Base-by-base conservation (phyloP, 2,113 vertebrate species). In the Piaya cayana region DNA sequence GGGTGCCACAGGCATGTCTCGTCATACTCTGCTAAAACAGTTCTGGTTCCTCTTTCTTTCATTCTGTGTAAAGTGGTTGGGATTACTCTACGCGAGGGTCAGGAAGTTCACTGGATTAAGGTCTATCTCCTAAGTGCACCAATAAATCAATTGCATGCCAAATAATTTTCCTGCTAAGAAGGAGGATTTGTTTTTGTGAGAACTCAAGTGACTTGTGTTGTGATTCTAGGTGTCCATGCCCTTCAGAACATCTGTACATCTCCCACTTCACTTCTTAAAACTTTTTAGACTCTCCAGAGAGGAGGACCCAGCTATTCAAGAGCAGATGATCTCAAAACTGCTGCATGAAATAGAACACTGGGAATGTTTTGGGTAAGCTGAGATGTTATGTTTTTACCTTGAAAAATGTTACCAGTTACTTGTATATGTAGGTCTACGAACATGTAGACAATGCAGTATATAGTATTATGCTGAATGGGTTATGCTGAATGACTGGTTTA, bases 161-260 rank as follows among this genome's bases (percentile, higher is more conserved):
- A 67, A 50, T 34, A 67, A 63, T 80, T 67, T 70, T 86, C 22
- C 37, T 90, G 47, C 39, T 67, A 18, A 76, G 65, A 1, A 58
- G 55, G 29, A 90, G 32, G 37, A 63, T 78, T 12, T 45, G 16
- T 92, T 95, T 93, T 16, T 34, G 21, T 36, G 72, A 63, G 56
- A 92, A 70, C 60, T 96, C 72, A 88, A 43, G 52, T 95, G 78
- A 68, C 15, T 91, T 88, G 26, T 88, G 42, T 53, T 91, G 60
- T 78, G 36, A 68, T 86, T 96, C 37, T 81, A 98, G 97, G 94
- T 98, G 93, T 96, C 96, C 26, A 26, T 98, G 97, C 97, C 97
- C 79, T 96, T 92, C 82, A 95, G 95, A 93, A 91, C 12, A 3
- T 97, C 97, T 56, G 39, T 95, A 84, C 92, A 97, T 81, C 90